Evolutionary conservation across 2,888 invertebrate genomes (phyloP).

Genomic region (Lasioglossum marginatum): DNA sequence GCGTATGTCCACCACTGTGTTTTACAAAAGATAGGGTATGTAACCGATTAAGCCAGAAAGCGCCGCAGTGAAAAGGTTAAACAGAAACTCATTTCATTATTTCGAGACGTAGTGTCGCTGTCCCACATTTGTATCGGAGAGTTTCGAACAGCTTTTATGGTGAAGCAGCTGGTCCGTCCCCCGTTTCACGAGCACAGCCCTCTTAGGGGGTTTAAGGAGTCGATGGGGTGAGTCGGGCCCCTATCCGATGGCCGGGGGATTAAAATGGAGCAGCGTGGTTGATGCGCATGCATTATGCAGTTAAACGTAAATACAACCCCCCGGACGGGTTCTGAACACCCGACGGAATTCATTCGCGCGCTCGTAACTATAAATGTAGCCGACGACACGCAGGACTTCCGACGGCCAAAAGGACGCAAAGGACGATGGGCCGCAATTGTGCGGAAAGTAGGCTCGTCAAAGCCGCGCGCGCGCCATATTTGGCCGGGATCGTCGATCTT

Average conservation of each 20-base stretch:
- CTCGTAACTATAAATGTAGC: conserved; percentile 49
- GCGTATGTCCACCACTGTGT: too few species aligned
- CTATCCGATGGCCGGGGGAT: conserved; percentile 17
- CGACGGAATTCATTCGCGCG: conserved; percentile 60
- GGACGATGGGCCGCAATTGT: conserved; percentile 31
- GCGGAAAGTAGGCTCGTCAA: conserved; percentile 47
- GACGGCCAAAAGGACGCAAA: conserved; percentile 43
- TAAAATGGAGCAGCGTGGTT: conserved; percentile 53
- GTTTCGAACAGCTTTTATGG: background rate
- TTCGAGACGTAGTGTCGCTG: background rate
- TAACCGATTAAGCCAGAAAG: background rate
- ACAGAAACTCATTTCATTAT: conserved; percentile 6
- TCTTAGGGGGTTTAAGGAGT: conserved; percentile 23
- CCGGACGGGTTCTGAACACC: conserved; percentile 62
- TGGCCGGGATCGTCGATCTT: conserved; percentile 43
- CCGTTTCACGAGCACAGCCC: conserved; percentile 44
- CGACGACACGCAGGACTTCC: conserved; percentile 20
- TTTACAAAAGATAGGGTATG: too few species aligned
- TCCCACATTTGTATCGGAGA: background rate
- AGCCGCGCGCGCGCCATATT: conserved; percentile 49
- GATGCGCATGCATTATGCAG: conserved; percentile 72
- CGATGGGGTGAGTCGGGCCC: conserved; percentile 25
- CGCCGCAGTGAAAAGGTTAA: background rate
- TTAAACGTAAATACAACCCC: conserved; percentile 70
- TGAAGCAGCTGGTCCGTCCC: conserved; percentile 21